Percentiles rank a stretch among this genome's conserved stretches.
Conservation (phyloP, 2,888 invertebrate genomes). For the Eupeodes latifasciatus region DNA sequence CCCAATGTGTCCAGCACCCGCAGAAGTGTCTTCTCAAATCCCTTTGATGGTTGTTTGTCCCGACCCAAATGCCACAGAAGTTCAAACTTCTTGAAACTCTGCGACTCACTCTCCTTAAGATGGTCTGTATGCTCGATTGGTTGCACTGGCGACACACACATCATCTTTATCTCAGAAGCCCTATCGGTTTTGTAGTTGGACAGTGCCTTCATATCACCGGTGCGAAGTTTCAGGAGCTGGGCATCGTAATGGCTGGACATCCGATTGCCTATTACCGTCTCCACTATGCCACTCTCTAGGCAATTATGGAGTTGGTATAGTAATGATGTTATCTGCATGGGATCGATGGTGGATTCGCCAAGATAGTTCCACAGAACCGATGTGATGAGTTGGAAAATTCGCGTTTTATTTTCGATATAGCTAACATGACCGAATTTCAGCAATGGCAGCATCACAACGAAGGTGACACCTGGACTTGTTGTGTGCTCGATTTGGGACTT, state of each 20-base stretch:
- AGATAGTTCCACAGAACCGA: slow-evolving; percentile 90
- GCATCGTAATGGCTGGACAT: slow-evolving; percentile 80
- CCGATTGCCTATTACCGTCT: slow-evolving; percentile 87
- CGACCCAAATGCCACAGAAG: slow-evolving; percentile 91
- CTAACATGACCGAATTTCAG: slow-evolving; percentile 88
- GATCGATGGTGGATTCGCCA: slow-evolving; percentile 82
- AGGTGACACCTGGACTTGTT: slow-evolving; percentile 85
- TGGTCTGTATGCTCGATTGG: slow-evolving; percentile 78
- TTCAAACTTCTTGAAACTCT: slow-evolving; percentile 84
- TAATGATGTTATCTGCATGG: slow-evolving; percentile 86
- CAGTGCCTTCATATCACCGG: slow-evolving; percentile 77
- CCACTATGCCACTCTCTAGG: slow-evolving; percentile 87
- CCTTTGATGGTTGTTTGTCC: slow-evolving; percentile 86
- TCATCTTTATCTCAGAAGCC: slow-evolving; percentile 81
- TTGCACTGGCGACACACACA: slow-evolving; percentile 80
- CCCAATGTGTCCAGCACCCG: slow-evolving; percentile 86
- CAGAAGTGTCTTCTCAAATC: slow-evolving; percentile 87
- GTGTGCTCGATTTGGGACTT: slow-evolving; percentile 84
- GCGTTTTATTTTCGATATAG: slow-evolving; percentile 88
- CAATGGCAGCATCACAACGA: slow-evolving; percentile 89
- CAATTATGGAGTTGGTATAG: slow-evolving; percentile 91
- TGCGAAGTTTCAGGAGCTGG: slow-evolving; percentile 78
- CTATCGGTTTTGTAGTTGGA: slow-evolving; percentile 81
- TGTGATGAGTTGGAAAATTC: slow-evolving; percentile 88
- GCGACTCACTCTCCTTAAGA: slow-evolving; percentile 82